These are phyloP conservation scores for Corapipo altera DNA, from an alignment of 2,113 vertebrate species.

Conservation along the genomic window DNA sequence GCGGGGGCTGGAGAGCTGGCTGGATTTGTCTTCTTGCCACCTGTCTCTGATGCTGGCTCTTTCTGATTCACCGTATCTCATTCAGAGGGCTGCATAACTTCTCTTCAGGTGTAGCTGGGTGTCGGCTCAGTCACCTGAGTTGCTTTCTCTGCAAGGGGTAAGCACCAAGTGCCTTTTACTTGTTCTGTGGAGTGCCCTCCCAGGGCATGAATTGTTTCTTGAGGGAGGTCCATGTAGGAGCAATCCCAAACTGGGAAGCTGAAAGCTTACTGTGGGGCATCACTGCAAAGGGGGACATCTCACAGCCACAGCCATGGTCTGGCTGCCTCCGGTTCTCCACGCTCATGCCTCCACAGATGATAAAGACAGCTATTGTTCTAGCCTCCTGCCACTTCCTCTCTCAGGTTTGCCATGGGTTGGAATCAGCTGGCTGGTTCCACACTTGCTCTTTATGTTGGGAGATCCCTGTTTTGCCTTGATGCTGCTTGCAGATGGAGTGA, in stretches of 20 bases:
- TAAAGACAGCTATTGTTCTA: constrained; percentile 29
- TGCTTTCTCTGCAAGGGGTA: not conserved
- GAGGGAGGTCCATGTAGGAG: not conserved
- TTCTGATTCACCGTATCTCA: not conserved
- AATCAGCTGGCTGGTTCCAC: not conserved
- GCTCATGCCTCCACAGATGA: not conserved
- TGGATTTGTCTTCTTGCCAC: not conserved
- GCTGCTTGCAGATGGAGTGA: not conserved
- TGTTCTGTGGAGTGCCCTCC: not conserved
- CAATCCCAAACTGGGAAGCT: not conserved
- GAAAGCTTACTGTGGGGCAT: not conserved
- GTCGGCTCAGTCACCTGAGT: not conserved
- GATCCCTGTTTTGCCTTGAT: not conserved
- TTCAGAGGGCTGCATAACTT: not conserved
- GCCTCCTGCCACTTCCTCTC: not conserved
- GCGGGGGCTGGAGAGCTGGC: not conserved
- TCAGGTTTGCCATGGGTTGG: not conserved
- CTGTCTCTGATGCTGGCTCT: not conserved
- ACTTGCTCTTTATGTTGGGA: not conserved
- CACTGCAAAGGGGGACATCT: not conserved
- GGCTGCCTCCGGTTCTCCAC: not conserved
- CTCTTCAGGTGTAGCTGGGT: not conserved
- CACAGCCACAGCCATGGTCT: not conserved
- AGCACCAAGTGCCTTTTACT: not conserved
- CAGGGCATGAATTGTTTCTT: not conserved